Base-by-base conservation (phyloP, 2,888 invertebrate species). In the Ctena decussata region DNA sequence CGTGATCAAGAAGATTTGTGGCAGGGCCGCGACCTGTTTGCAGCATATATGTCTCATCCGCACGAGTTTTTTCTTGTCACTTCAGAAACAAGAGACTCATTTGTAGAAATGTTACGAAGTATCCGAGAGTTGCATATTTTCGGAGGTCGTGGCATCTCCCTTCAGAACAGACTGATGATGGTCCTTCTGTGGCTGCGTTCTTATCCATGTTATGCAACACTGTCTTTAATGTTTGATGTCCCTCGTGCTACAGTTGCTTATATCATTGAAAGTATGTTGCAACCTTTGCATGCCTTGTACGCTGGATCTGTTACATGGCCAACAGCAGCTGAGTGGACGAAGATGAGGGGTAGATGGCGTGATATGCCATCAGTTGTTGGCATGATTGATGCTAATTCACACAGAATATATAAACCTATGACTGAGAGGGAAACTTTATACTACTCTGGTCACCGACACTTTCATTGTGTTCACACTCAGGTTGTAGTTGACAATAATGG, bases 401-500 rank as follows among this genome's bases (percentile, higher is more conserved):
- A 49, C 21, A 11, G 49, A 49, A 49, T 49, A 15, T 49, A 49
- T 49, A 49, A n/a, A 21, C 49, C 5, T 21, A 49, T 21, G 49
- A 49, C 49, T 49, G 49, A 49, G 27, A 60, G 60, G 0, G 75
- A 75, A 37, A 53, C 75, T 0, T 57, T 57, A 24, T 53, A 75
- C 1, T 39, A 75, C 6, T 75, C 35, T 57, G 78, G 78, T 6
- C 73, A 82, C 32, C 11, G 78, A 15, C 24, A 73, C 15, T 82
- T 69, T 30, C 73, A 82, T 32, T 35, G 69, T 2, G 30, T 77
- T 3, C 73, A 82, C 41, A 78, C 73, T 0, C 77, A 82, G 32
- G 39, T 82, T 24, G 32, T 82, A 0, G 70, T 78, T 5, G 74
- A 82, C 49, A 35, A 11, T 41, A 2, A 44, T 27, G 77, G 73